A percentile compares a stretch with the other conserved stretches of the same genome.
These are phyloP conservation scores for Blastobasis lacticolella DNA, from an alignment of 2,888 invertebrate species.

Conservation along the genomic window DNA sequence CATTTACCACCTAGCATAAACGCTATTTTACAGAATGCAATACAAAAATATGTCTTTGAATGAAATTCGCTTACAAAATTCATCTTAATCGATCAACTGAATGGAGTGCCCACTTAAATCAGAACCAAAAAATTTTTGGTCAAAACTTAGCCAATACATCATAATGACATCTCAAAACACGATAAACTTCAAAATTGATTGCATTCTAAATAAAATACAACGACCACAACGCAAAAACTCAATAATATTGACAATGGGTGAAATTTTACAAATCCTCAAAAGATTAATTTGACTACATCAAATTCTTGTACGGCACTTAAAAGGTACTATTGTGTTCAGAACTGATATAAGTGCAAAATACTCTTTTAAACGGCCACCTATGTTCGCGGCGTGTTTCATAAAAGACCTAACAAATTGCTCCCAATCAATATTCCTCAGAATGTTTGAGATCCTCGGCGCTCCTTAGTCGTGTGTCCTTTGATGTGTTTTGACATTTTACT, in stretches of 20 bases:
- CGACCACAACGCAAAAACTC: neutral
- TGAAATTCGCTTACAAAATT: too few species aligned
- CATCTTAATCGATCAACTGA: too few species aligned
- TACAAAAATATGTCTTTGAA: too few species aligned
- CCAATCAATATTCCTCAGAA: constrained; percentile 57
- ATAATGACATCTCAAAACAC: neutral
- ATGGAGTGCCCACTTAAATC: too few species aligned
- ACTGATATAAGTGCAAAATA: constrained; percentile 44
- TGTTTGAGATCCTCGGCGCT: constrained; percentile 42
- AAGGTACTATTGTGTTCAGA: constrained; percentile 36
- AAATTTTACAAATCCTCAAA: neutral
- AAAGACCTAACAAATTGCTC: constrained; percentile 64
- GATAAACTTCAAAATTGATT: neutral
- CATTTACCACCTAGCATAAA: too few species aligned
- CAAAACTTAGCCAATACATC: neutral
- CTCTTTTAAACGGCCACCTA: constrained; percentile 33
- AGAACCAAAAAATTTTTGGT: too few species aligned
- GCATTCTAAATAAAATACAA: neutral
- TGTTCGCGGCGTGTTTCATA: constrained; percentile 45
- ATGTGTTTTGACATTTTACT: constrained; percentile 73
- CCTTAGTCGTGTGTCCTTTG: constrained; percentile 55
- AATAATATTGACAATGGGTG: too few species aligned
- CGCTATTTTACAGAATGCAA: too few species aligned
- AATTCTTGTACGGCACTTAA: constrained; percentile 28
- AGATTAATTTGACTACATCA: constrained; percentile 36